These are phyloP conservation scores for Oophaga sylvatica DNA, from an alignment of 2,797 vertebrate genomes.

Conservation along the genomic window DNA sequence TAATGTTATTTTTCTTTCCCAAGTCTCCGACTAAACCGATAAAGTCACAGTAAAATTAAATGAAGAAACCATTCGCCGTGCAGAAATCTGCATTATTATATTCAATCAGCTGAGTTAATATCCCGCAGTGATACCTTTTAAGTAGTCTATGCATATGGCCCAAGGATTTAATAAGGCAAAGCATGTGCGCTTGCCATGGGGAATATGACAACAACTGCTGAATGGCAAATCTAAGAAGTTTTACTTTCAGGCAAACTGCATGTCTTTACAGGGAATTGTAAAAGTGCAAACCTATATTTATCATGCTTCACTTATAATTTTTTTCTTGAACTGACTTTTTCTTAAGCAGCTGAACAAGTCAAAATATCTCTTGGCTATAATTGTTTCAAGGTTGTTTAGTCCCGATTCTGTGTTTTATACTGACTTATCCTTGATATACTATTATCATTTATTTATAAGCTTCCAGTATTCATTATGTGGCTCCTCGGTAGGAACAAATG, in stretches of 20 bases:
- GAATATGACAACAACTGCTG: constrained; percentile 9
- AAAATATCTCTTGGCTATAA: constrained; percentile 33
- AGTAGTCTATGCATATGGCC: constrained; percentile 32
- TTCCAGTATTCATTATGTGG: background rate
- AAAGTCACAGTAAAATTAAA: constrained; percentile 5
- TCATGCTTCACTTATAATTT: background rate
- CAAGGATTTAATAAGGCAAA: constrained; percentile 6
- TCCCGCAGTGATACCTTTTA: constrained; percentile 31
- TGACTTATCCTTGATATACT: background rate
- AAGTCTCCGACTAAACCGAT: constrained; percentile 2
- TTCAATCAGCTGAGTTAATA: constrained; percentile 26
- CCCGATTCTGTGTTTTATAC: background rate
- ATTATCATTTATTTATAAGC: constrained; percentile 23
- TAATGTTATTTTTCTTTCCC: constrained; percentile 29
- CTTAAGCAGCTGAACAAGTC: background rate
- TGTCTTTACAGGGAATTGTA: background rate
- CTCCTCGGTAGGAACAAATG: constrained; percentile 1
- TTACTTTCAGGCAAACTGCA: background rate
- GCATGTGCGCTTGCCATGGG: constrained; percentile 5
- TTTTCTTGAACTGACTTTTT: background rate
- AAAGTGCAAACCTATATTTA: background rate
- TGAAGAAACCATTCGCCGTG: background rate
- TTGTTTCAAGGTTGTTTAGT: constrained; percentile 16
- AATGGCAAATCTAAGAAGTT: background rate
- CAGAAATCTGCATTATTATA: background rate